Conservation (phyloP, 2,113 vertebrate genomes). For the Chlorodrepanis virens region DNA sequence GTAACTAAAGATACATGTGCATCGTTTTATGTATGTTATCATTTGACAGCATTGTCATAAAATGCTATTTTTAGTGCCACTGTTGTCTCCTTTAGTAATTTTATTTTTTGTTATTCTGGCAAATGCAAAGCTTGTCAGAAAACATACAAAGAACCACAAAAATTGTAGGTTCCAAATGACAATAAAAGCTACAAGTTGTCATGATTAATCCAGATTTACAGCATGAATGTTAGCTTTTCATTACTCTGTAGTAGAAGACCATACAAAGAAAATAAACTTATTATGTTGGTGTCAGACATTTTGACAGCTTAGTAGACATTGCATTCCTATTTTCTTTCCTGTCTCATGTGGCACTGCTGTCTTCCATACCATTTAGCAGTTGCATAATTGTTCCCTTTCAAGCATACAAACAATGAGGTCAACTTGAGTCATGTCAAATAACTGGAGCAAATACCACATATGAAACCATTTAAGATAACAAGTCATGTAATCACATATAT, state of each 20-base stretch:
- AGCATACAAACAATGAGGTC: constrained; percentile 56
- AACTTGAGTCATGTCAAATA: constrained; percentile 58
- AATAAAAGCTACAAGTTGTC: constrained; percentile 31
- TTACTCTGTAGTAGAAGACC: background rate
- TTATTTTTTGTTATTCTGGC: constrained; percentile 44
- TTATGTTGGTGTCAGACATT: background rate
- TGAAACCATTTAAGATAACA: constrained; percentile 68
- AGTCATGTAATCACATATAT: constrained; percentile 50
- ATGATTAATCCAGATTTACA: constrained; percentile 33
- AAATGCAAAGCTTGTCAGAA: constrained; percentile 40
- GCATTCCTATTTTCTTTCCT: constrained; percentile 2
- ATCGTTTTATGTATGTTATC: background rate
- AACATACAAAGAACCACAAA: constrained; percentile 61
- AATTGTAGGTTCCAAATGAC: constrained; percentile 42
- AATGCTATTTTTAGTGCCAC: constrained; percentile 16
- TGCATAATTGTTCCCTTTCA: constrained; percentile 62
- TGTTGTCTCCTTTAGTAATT: constrained; percentile 22
- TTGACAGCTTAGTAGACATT: background rate
- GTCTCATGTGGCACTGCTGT: background rate
- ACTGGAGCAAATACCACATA: constrained; percentile 45
- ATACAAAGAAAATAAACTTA: background rate
- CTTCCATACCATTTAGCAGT: constrained; percentile 30
- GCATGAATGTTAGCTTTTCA: background rate
- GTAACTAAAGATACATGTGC: background rate
- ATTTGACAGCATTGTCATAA: background rate